Evolutionary conservation across 1,140 invertebrate species (phyloP), one percentile per base, ranked within the genome.

Genomic region (Macrobrachium rosenbergii): DNA sequence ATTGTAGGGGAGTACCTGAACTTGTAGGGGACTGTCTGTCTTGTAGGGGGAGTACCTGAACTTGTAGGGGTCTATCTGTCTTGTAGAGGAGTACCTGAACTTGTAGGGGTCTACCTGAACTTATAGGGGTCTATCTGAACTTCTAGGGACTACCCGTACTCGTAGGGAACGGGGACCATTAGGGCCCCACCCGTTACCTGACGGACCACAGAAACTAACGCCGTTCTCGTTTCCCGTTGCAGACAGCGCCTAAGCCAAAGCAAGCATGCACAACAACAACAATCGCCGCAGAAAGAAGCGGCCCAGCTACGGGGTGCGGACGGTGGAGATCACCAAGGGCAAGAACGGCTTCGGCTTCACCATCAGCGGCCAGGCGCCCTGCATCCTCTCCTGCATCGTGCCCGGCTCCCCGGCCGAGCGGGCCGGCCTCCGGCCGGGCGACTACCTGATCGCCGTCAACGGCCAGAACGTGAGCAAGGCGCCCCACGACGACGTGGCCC

Each of bases 281-380:
- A n/a, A n/a, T n/a, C 93, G 96, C 89, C 93, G 96, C 87, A 94
- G 95, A 89, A 96, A 97, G 92, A 96, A 96, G 91, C 93, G 96
- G 69, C 94, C 95, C 10, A 95, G 95, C 90, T 95, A 96, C 91
- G 95, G 95, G 10, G 95, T 97, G 23, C 94, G 96, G 77, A 96
- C 95, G 5, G 96, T 98, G 23, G 96, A 98, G 90, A 94, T 99
- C 12, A 93, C 94, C 0, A 93, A 97, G 82, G 96, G 97, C 2
- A 93, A 94, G 84, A 96, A 96, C 90, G 97, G 97, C 12, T 98
- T 96, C 92, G 97, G 97, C 11, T 98, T 98, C 91, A 98, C 97
- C 17, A 97, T 98, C 89, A 97, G 97, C n/a, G 97, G 97, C 0
- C 96, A 98, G 90, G 96, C 96, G 90, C 97, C 97, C 0, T 98